Base-by-base conservation (phyloP, 1,140 invertebrate genomes). In the Paralvinella palmiformis region DNA sequence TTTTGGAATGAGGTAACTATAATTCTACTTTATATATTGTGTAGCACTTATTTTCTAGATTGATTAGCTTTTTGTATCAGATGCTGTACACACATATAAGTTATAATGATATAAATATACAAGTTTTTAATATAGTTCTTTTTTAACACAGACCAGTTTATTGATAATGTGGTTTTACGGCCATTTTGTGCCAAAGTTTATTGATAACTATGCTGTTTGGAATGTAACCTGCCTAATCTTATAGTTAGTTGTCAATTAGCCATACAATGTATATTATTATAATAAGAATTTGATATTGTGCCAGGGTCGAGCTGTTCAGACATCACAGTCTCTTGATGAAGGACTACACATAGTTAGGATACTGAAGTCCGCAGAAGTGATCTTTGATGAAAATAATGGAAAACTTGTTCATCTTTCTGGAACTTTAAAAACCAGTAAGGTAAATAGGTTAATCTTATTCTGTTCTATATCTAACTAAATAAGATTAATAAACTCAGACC, bases 381-480 rank as follows among this genome's bases (percentile, higher is more conserved):
- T 85, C 24, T 79, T 85, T 22, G 71, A 83, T 3, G 85, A 86
- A 63, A 88, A 88, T 71, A 87, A 92, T 75, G 87, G 87, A 0
- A 84, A 85, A 67, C 84, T 94, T 36, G 85, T 94, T 0, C 88
- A 94, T 76, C 80, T 93, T 4, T 85, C 83, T 55, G 91, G 90
- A 0, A 81, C 84, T 22, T 77, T 94, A 20, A 76, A 84, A 24
- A 85, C 91, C 52, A 83, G 86, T n/a, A 89, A 92, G 65, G 74
- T 76, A 68, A 52, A 62, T 44, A 7, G n/a, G 31, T 27, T 10
- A 52, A 29, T 22, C 48, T 7, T 3, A 1, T 29, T 10, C 31
- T 22, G 13, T 4, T 4, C 3, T 24, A 20, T n/a, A 48, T n/a
- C 10, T 20, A 48, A 2, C 10, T 48, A 24, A n/a, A 48, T 48